These are phyloP conservation scores for Sebastes cheni DNA, from an alignment of 2,797 vertebrate species.

Conservation along the genomic window DNA sequence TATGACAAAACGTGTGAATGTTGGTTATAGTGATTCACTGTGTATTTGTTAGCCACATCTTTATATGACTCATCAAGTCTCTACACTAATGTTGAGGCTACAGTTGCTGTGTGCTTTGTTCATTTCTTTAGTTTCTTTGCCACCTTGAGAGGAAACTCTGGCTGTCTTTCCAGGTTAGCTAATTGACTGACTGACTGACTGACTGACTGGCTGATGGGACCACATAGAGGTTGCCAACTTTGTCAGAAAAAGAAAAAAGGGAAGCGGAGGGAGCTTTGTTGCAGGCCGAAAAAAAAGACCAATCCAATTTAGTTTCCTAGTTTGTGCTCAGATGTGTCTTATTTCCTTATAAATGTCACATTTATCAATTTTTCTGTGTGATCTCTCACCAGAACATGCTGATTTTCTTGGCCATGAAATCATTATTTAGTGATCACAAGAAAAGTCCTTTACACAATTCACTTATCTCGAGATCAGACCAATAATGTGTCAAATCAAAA, in stretches of 20 bases:
- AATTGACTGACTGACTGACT: constrained; percentile 33
- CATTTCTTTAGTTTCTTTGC: background rate
- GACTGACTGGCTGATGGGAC: background rate
- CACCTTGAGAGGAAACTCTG: constrained; percentile 6
- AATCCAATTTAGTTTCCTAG: background rate
- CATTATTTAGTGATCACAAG: background rate
- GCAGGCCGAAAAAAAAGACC: background rate
- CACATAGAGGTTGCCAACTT: constrained; percentile 12
- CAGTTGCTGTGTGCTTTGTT: background rate
- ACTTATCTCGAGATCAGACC: background rate
- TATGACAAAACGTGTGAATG: background rate
- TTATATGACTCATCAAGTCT: background rate
- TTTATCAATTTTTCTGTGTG: background rate
- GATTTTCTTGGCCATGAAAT: background rate
- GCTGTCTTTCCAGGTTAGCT: constrained; percentile 33
- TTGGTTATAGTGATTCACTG: background rate
- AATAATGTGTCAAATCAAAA: background rate
- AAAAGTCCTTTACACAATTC: background rate
- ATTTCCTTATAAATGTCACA: background rate
- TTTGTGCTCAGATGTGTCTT: background rate
- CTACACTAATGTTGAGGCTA: background rate
- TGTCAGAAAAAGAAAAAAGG: constrained; percentile 10
- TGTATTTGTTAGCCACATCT: background rate
- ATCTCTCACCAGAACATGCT: background rate
- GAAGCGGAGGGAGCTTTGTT: constrained; percentile 6